Evolutionary conservation across 2,797 vertebrate species (phyloP).

Genomic region (Graptemys geographica): DNA sequence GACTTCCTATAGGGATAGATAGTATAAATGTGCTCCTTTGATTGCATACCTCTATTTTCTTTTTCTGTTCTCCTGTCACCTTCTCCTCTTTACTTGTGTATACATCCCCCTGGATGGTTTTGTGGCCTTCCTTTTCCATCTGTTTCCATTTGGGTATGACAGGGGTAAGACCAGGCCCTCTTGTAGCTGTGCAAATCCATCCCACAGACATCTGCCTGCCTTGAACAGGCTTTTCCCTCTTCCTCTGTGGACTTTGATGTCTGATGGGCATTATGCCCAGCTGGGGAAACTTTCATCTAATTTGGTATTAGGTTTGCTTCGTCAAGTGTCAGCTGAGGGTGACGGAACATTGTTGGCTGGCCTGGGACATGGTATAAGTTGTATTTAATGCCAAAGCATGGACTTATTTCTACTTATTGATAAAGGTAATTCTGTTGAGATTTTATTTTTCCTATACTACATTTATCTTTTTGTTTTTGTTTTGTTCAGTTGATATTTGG

Average conservation of each 20-base stretch:
- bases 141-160: not conserved
- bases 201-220: not conserved
- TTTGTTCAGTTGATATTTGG: constrained; percentile 96
- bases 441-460: not conserved
- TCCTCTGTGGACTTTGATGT: not conserved
- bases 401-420: constrained; percentile 4
- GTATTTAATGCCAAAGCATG: rapidly evolving
- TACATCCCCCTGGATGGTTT: not conserved
- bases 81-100: not conserved
- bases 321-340: not conserved
- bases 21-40: not conserved
- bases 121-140: not conserved
- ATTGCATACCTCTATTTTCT: not conserved
- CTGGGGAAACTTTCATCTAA: not conserved
- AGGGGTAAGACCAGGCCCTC: not conserved
- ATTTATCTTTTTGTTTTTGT: constrained; percentile 29
- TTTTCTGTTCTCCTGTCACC: not conserved
- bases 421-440: not conserved
- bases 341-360: not conserved
- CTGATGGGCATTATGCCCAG: not conserved
- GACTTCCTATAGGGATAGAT: not conserved
- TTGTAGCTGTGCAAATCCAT: not conserved
- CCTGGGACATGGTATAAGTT: not conserved
- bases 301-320: not conserved
- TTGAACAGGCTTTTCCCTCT: not conserved